These are phyloP conservation scores for Clarias magur DNA, from an alignment of 2,113 vertebrate species.

Conservation along the genomic window DNA sequence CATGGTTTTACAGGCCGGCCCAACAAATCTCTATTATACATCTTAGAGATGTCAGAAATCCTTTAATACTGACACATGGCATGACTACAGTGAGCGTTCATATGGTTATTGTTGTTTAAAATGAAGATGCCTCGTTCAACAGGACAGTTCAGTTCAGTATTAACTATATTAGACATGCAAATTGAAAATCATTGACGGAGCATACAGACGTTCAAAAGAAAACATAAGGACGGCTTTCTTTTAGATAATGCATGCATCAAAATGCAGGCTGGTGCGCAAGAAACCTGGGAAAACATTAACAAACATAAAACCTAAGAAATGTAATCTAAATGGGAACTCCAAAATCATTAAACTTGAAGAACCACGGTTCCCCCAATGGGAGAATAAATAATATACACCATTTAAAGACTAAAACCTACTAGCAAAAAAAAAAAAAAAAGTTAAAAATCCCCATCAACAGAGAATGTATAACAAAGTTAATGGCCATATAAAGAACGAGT, in stretches of 20 bases:
- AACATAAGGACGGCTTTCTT: background rate
- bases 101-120: background rate
- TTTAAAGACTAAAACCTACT: background rate
- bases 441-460: background rate
- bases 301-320: background rate
- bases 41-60: background rate
- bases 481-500: no score
- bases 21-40: conserved; percentile 35
- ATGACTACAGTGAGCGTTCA: background rate
- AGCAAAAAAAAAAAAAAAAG: background rate
- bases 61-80: background rate
- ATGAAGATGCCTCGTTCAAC: background rate
- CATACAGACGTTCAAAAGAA: background rate
- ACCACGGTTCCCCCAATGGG: background rate
- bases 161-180: background rate
- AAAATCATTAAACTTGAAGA: background rate
- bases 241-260: background rate
- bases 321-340: background rate
- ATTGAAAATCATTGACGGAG: background rate
- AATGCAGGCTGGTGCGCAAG: background rate
- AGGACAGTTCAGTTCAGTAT: background rate
- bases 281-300: background rate
- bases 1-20: conserved; percentile 16
- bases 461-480: background rate
- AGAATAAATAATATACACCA: background rate